A percentile compares a stretch with the other conserved stretches of the same genome.
phyloP scores from a whole-genome alignment of 2,888 invertebrate genomes.

The Xestia c-nigrum region DNA sequence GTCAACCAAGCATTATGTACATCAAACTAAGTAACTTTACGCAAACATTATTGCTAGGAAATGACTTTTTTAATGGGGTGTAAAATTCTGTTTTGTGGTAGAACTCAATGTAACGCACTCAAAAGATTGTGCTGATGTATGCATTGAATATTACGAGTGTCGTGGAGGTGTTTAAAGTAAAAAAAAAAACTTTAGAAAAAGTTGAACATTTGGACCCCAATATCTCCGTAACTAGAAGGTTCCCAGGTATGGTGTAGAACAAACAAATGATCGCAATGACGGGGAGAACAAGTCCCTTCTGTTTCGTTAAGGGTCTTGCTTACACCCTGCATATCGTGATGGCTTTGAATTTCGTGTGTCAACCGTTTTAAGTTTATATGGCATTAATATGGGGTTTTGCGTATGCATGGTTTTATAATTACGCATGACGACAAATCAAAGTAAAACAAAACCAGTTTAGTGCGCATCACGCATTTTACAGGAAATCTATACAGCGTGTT shows the following conservation, averaged over 20 bases:
- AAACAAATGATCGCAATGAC: not conserved
- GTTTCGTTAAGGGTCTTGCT: not conserved
- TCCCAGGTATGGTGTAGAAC: not conserved
- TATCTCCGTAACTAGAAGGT: not conserved
- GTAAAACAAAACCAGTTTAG: not conserved
- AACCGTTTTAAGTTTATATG: constrained; percentile 2
- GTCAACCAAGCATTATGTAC: not conserved
- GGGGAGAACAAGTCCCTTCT: not conserved
- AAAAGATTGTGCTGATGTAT: not conserved
- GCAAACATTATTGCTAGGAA: not conserved
- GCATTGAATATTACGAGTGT: not conserved
- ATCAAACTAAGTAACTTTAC: not conserved
- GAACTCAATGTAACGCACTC: not conserved
- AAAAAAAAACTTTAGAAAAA: not conserved
- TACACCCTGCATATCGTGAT: not conserved
- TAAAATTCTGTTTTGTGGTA: not conserved
- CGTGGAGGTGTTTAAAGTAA: not conserved
- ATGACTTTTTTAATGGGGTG: not conserved
- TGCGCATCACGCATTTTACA: not conserved
- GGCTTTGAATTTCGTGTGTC: constrained; percentile 1
- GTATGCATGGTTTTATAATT: not conserved
- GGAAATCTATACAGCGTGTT: not conserved
- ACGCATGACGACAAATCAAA: not conserved
- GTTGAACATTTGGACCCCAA: not conserved
- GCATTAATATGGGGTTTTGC: not conserved